Evolutionary conservation across 2,888 invertebrate genomes (phyloP).

Genomic region (Epinotia nisella): DNA sequence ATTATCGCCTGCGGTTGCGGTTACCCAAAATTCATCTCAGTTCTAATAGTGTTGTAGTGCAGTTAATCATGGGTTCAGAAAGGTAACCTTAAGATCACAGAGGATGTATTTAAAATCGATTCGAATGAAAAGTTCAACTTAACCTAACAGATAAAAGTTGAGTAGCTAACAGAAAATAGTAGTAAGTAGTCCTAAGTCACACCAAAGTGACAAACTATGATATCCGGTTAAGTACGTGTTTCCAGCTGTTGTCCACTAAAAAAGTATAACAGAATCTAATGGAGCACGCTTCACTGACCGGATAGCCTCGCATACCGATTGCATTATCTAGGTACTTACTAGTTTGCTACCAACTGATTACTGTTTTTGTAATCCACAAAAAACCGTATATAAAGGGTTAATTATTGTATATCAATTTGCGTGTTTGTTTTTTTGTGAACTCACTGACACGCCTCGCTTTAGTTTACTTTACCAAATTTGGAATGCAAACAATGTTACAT

Average conservation of each 20-base stretch:
- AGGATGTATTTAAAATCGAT: not conserved
- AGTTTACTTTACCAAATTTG: not conserved
- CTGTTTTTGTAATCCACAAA: slow-evolving; percentile 38
- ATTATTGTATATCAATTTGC: slow-evolving; percentile 30
- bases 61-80: not conserved
- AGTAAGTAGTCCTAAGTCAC: not conserved
- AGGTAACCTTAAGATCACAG: not conserved
- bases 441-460: not conserved
- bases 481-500: not conserved
- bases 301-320: slow-evolving; percentile 41
- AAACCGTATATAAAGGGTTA: slow-evolving; percentile 29
- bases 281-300: slow-evolving; percentile 23
- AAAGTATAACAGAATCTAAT: slow-evolving; percentile 28
- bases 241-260: slow-evolving; percentile 8
- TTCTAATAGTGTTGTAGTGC: not conserved
- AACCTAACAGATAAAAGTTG: not conserved
- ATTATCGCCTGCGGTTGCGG: not conserved
- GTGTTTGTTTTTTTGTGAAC: slow-evolving; percentile 1
- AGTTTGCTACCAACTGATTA: slow-evolving; percentile 39
- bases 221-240: too few species aligned
- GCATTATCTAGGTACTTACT: slow-evolving; percentile 19
- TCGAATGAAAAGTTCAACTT: too few species aligned
- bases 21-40: not conserved
- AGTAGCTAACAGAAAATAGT: not conserved
- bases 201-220: not conserved